Conservation (phyloP, 2,888 invertebrate genomes). For the Agrochola lychnidis region DNA sequence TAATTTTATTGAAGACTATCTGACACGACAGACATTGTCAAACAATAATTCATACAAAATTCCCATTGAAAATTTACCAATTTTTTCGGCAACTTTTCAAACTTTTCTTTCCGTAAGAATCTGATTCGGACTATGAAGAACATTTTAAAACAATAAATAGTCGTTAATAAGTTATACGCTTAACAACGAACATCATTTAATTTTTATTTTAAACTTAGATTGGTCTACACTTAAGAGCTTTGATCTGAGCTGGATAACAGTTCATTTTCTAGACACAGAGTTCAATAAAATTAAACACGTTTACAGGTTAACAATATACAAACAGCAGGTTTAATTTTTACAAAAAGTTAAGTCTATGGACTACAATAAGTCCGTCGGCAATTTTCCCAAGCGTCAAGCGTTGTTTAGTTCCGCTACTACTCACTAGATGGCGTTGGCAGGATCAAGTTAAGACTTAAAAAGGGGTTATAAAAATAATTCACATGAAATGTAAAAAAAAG, state of each 20-base stretch:
- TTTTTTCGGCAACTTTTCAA: too few relatives aligned
- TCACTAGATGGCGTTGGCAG: conserved; percentile 76
- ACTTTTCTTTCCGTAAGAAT: too few relatives aligned
- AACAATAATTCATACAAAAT: too few relatives aligned
- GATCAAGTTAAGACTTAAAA: neutral
- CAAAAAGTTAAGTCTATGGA: neutral
- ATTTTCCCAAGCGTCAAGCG: neutral
- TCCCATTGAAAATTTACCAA: too few relatives aligned
- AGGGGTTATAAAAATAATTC: neutral
- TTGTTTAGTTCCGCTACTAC: conserved; percentile 73
- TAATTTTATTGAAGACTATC: too few relatives aligned
- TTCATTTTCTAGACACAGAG: neutral
- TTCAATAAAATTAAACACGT: neutral
- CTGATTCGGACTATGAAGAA: too few relatives aligned
- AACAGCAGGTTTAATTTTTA: neutral
- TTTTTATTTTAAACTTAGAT: neutral
- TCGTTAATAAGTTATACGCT: too few relatives aligned
- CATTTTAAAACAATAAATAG: too few relatives aligned
- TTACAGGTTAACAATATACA: neutral
- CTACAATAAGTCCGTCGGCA: conserved; percentile 25
- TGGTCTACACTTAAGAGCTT: neutral
- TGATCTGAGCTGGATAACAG: neutral
- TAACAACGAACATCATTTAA: too few relatives aligned
- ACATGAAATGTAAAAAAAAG: neutral
- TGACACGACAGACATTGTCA: too few relatives aligned